phyloP scores from a whole-genome alignment of 2,797 vertebrate genomes.

The Hemibagrus guttatus region DNA sequence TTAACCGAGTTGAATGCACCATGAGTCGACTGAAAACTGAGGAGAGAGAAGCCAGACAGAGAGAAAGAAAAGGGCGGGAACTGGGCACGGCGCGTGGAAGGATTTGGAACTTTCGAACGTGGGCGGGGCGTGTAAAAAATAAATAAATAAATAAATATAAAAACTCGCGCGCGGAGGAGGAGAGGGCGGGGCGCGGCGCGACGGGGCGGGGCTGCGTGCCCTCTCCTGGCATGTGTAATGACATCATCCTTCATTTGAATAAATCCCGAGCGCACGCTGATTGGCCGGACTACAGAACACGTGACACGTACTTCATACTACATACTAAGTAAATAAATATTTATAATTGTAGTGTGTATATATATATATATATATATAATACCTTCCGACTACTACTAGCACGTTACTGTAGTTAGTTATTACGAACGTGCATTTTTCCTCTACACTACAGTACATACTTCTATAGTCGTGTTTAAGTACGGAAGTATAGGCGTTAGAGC shows the following conservation, averaged over 20 bases:
- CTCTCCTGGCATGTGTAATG: background rate
- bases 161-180: background rate
- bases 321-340: background rate
- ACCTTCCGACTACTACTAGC: too few relatives aligned
- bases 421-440: background rate
- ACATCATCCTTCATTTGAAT: constrained; percentile 12
- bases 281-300: background rate
- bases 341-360: too few relatives aligned
- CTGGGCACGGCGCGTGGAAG: constrained; percentile 20
- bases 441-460: background rate
- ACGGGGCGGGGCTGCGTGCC: background rate
- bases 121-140: constrained; percentile 64
- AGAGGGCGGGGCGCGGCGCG: background rate
- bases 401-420: background rate
- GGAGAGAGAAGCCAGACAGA: background rate
- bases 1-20: background rate
- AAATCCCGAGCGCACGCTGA: background rate
- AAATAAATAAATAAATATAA: too few relatives aligned
- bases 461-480: background rate
- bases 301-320: background rate
- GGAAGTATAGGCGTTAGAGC: background rate
- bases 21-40: background rate
- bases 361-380: too few relatives aligned
- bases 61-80: constrained; percentile 45
- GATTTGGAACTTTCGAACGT: constrained; percentile 35